A percentile compares a stretch with the other conserved stretches of the same genome.
Conservation (phyloP, 2,888 invertebrate species). For the Nycteola revayana region DNA sequence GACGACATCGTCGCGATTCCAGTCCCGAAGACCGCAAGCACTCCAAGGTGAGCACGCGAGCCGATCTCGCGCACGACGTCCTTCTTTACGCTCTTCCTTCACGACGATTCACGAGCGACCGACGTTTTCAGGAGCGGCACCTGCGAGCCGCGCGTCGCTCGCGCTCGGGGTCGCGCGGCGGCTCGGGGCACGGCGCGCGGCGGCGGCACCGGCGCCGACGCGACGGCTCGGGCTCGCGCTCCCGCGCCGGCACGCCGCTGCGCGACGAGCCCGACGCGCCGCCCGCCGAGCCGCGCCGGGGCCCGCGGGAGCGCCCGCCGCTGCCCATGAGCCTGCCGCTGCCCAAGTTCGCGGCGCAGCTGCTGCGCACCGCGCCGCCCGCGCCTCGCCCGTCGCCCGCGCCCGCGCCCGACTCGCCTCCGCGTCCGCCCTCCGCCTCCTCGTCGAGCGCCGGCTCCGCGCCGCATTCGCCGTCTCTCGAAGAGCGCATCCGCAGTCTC, state of each 20-base stretch:
- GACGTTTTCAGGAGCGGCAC: conserved; percentile 57
- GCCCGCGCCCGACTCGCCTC: conserved; percentile 85
- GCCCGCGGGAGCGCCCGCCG: conserved; percentile 83
- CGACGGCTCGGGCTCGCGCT: conserved; percentile 72
- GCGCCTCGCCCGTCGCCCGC: conserved; percentile 70
- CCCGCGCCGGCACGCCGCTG: conserved; percentile 79
- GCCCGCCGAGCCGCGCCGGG: conserved; percentile 89
- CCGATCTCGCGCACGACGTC: too few relatives aligned
- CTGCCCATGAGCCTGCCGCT: conserved; percentile 92
- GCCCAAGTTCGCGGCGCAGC: conserved; percentile 92
- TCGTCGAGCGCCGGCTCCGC: conserved; percentile 88
- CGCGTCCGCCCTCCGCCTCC: conserved; percentile 86
- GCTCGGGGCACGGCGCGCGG: conserved; percentile 58
- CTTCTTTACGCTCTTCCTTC: too few relatives aligned
- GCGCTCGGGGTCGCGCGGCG: conserved; percentile 55
- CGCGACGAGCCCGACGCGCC: conserved; percentile 87
- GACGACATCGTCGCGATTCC: conserved; percentile 83
- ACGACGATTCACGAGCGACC: too few relatives aligned
- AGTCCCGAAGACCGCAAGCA: conserved; percentile 85
- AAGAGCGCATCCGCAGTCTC: conserved; percentile 94
- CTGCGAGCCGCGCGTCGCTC: conserved; percentile 54
- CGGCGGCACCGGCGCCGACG: conserved; percentile 75
- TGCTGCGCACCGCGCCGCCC: conserved; percentile 78
- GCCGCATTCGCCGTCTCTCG: conserved; percentile 89
- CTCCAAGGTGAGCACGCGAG: conserved; percentile 59